A percentile compares a stretch with the other conserved stretches of the same genome.
Conservation (phyloP, 2,797 vertebrate species). For the Cottoperca gobio region DNA sequence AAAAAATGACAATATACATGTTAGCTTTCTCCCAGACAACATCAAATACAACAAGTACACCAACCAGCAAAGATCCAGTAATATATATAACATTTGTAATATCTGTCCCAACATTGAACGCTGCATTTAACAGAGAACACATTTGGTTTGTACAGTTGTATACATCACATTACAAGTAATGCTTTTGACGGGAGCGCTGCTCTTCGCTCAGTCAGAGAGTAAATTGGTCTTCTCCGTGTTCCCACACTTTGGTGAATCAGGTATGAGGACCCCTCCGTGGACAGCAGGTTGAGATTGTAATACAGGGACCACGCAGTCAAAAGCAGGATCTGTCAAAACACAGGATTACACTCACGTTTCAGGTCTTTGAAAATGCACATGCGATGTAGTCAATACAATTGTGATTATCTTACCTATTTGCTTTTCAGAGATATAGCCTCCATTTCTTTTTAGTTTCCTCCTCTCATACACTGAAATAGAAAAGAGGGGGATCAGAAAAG, state of each 20-base stretch:
- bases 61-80: not conserved
- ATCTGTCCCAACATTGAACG: slow-evolving; percentile 1
- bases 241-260: slow-evolving; percentile 32
- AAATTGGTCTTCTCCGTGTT: slow-evolving; percentile 66
- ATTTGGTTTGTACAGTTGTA: slow-evolving; percentile 6
- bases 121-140: slow-evolving; percentile 48
- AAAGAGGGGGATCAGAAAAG: not conserved
- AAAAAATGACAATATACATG: not conserved
- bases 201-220: slow-evolving; percentile 46
- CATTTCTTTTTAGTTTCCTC: slow-evolving; percentile 34
- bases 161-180: not conserved
- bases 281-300: slow-evolving; percentile 16
- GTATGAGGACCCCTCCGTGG: slow-evolving; percentile 17
- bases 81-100: slow-evolving; percentile 41
- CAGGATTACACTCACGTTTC: not conserved
- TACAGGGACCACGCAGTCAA: slow-evolving; percentile 13
- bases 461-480: slow-evolving; percentile 65
- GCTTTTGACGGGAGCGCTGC: not conserved
- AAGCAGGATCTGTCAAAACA: slow-evolving; percentile 43
- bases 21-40: slow-evolving; percentile 10
- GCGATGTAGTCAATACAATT: not conserved
- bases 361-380: not conserved
- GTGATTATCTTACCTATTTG: slow-evolving; percentile 54
- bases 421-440: slow-evolving; percentile 15
- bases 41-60: slow-evolving; percentile 14